Base-by-base conservation (phyloP, 2,797 vertebrate species). In the Sebastes ruberrimus region DNA sequence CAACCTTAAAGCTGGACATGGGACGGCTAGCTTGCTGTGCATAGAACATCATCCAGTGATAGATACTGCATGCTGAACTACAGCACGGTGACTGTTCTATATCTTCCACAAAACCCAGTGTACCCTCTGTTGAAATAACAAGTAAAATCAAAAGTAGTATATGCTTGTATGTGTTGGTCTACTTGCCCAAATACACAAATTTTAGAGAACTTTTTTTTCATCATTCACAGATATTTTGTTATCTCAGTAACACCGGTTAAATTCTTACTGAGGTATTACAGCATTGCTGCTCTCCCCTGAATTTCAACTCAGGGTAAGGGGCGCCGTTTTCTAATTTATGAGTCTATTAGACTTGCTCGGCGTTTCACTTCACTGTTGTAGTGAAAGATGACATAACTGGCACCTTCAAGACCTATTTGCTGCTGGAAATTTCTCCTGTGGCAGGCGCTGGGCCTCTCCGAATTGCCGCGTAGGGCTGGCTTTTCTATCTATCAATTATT, bases 401-500 rank as follows among this genome's bases (percentile, higher is more conserved):
- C 80, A 89, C 88, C 86, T 91, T 81, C 76, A 92, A 87, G 86
- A 91, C 82, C 88, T 81, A 89, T 91, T 91, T 89, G 91, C 90
- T 88, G 77, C 76, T 83, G 76, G 83, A 84, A 83, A 89, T 91
- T 86, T 87, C 86, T 92, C 84, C 71, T 78, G 82, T 90, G 88
- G 82, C 80, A 89, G 86, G 46, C 64, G 53, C 52, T 42, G 77
- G 77, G 74, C 83, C 72, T 86, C 83, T 84, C 80, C 80, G 73
- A 92, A 89, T 86, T 84, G 77, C 80, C 22, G 42, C 83, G 87
- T 83, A 83, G 71, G 68, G 73, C 84, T 77, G 83, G 85, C 85
- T 93, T 89, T 87, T 87, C 88, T 85, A 49, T 87, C 90, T 71
- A 95, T 95, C 89, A 92, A 94, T 95, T 94, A 93, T 94, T 93